Conservation (phyloP, 1,140 invertebrate species). For the Neodiprion lecontei region DNA sequence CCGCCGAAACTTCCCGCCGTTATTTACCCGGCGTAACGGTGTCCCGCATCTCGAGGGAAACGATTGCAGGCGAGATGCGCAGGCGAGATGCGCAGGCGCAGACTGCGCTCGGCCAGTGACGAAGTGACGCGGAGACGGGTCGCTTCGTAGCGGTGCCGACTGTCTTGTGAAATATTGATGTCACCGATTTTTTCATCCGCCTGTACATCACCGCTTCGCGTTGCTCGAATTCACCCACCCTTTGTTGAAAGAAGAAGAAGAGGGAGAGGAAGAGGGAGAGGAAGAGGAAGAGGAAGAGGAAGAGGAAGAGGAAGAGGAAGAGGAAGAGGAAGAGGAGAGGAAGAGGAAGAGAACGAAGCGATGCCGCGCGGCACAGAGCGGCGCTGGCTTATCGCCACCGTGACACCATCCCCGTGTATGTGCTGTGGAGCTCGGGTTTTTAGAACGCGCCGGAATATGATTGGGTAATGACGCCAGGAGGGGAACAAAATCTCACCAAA, state of each 20-base stretch:
- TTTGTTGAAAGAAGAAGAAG: conserved; percentile 9
- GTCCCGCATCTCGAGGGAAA: too few species aligned
- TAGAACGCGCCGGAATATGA: neutral
- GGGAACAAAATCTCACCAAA: neutral
- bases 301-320: neutral
- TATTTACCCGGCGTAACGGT: neutral
- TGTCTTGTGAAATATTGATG: too few species aligned
- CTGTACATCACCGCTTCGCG: too few species aligned
- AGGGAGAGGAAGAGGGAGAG: neutral
- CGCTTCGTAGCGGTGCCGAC: too few species aligned
- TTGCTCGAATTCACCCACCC: too few species aligned
- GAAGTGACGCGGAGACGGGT: too few species aligned
- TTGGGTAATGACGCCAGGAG: neutral
- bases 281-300: neutral
- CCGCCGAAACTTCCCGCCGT: neutral
- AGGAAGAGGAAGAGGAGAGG: conserved; percentile 6
- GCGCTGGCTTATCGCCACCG: neutral
- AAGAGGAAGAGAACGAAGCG: conserved; percentile 35
- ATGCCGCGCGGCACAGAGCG: conserved; percentile 41
- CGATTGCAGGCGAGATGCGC: too few species aligned
- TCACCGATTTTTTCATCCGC: too few species aligned
- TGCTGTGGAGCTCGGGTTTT: too few species aligned
- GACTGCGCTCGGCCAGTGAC: too few species aligned
- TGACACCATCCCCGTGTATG: neutral
- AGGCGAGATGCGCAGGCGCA: too few species aligned